These are phyloP conservation scores for Hofmannophila pseudospretella DNA, from an alignment of 2,888 invertebrate species.

Conservation along the genomic window DNA sequence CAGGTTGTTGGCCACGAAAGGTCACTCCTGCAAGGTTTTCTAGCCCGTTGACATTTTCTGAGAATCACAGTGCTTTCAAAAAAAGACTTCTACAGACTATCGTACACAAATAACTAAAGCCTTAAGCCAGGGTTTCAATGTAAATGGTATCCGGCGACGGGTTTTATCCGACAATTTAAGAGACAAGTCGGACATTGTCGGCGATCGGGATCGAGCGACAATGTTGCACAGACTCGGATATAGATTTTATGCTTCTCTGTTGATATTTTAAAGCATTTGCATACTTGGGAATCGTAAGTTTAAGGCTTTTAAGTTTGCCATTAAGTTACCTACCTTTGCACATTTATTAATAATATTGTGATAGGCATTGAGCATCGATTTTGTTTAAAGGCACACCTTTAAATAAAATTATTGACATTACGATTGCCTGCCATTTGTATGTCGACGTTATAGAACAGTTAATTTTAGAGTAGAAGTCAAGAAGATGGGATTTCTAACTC, in stretches of 20 bases:
- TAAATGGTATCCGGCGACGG: slow-evolving; percentile 25
- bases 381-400: too few relatives aligned
- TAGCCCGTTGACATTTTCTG: background rate
- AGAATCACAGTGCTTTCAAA: background rate
- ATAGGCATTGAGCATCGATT: too few relatives aligned
- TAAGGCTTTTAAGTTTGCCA: too few relatives aligned
- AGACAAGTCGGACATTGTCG: slow-evolving; percentile 44
- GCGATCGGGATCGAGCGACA: slow-evolving; percentile 24
- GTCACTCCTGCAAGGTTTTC: background rate
- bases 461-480: too few relatives aligned
- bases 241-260: slow-evolving; percentile 34
- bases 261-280: slow-evolving; percentile 38
- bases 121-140: slow-evolving; percentile 11
- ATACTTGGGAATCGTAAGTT: too few relatives aligned
- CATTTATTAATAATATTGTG: too few relatives aligned
- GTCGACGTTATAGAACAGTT: too few relatives aligned
- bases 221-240: slow-evolving; percentile 30
- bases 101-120: slow-evolving; percentile 8
- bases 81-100: slow-evolving; percentile 1
- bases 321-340: too few relatives aligned
- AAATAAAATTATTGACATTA: too few relatives aligned
- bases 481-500: too few relatives aligned
- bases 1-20: too few relatives aligned
- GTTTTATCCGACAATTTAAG: slow-evolving; percentile 54
- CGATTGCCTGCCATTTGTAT: too few relatives aligned